These are phyloP conservation scores for Lethrus apterus DNA, from an alignment of 1,140 invertebrate genomes.

Conservation along the genomic window DNA sequence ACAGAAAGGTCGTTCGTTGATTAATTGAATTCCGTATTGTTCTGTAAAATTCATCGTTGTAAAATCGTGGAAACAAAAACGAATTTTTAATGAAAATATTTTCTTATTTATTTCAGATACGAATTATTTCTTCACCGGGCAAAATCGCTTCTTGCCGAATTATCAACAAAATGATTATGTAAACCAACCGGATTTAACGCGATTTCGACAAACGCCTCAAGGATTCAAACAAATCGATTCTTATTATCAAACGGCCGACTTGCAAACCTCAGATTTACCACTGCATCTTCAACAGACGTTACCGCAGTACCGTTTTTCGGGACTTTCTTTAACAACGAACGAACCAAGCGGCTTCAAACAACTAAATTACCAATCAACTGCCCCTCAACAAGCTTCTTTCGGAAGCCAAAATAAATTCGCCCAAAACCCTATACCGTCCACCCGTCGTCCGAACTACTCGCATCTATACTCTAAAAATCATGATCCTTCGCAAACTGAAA, in stretches of 20 bases:
- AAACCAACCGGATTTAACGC: not conserved
- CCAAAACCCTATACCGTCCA: constrained; percentile 27
- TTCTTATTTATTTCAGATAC: constrained; percentile 9
- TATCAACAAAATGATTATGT: no score
- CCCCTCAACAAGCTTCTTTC: constrained; percentile 2
- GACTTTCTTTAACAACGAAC: constrained; percentile 9
- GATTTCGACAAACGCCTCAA: not conserved
- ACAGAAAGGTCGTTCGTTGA: no score
- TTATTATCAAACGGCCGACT: constrained; percentile 19
- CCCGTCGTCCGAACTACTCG: constrained; percentile 33
- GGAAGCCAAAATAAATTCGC: not conserved
- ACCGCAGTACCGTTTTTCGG: constrained; percentile 31
- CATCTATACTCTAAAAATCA: constrained; percentile 2
- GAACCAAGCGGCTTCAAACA: constrained; percentile 9
- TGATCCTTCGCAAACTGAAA: constrained; percentile 46
- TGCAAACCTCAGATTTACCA: constrained; percentile 38
- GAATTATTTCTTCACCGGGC: constrained; percentile 3
- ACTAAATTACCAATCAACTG: no score
- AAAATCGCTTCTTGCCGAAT: not conserved
- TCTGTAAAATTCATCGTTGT: no score
- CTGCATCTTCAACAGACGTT: constrained; percentile 34
- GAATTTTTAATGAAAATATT: no score
- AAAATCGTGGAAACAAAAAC: no score
- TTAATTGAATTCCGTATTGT: no score
- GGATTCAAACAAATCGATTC: not conserved